Conservation (phyloP, 1,140 invertebrate genomes). For the Goniozus legneri region DNA sequence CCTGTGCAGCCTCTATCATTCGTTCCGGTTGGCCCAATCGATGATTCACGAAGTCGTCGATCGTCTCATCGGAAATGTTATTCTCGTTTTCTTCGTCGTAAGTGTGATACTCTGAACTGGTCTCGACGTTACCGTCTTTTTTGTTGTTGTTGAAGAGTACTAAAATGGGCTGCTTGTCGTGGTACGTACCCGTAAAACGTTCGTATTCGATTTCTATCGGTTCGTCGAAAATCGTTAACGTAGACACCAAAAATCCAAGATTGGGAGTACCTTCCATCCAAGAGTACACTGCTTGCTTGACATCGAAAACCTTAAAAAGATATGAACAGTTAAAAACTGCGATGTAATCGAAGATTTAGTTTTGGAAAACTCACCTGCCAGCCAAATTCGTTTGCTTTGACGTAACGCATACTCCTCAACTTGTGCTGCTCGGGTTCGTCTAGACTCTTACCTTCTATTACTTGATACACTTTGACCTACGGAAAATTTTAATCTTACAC, state of each 20-base stretch:
- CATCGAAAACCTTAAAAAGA: conserved; percentile 40
- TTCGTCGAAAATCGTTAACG: conserved; percentile 32
- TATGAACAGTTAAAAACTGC: no score
- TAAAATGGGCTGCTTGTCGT: conserved; percentile 42
- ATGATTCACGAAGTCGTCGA: background rate
- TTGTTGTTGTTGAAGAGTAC: conserved; percentile 43
- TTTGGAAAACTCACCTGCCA: conserved; percentile 63
- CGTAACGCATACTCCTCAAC: conserved; percentile 54
- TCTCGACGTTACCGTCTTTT: conserved; percentile 3
- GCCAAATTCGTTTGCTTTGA: conserved; percentile 55
- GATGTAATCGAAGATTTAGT: no score
- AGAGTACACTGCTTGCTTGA: conserved; percentile 39
- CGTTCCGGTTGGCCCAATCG: conserved; percentile 12
- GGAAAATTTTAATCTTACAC: conserved; percentile 4
- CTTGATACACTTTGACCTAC: conserved; percentile 59
- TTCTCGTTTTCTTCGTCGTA: conserved; percentile 20
- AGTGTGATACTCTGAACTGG: conserved; percentile 12
- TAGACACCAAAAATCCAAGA: conserved; percentile 42
- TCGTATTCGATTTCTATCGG: conserved; percentile 33
- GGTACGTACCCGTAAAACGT: conserved; percentile 25
- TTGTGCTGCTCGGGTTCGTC: conserved; percentile 49
- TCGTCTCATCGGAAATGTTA: conserved; percentile 2
- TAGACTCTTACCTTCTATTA: conserved; percentile 48
- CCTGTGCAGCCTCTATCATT: no score
- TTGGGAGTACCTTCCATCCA: conserved; percentile 37